Conservation (phyloP, 2,113 vertebrate genomes). For the Calyptomena viridis region DNA sequence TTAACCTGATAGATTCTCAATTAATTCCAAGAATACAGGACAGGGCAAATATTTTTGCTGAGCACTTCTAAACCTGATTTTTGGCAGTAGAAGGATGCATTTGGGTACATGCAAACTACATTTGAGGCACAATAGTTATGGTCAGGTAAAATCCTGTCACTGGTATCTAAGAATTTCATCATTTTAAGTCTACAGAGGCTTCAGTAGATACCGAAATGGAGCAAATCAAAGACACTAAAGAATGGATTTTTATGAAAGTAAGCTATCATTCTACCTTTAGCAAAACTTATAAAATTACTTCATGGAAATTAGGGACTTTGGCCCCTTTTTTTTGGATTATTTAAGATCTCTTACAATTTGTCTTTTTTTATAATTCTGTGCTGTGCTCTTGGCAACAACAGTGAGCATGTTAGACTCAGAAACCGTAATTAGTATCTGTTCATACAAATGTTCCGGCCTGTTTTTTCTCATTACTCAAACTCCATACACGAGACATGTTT, state of each 20-base stretch:
- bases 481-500: conserved; percentile 24
- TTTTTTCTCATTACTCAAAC: conserved; percentile 62
- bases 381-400: background rate
- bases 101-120: background rate
- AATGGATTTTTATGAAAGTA: background rate
- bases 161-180: background rate
- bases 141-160: background rate
- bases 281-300: background rate
- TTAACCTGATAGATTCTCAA: background rate
- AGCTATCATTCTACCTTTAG: background rate
- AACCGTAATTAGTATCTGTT: conserved; percentile 32
- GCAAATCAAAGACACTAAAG: background rate
- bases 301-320: background rate
- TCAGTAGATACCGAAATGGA: background rate
- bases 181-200: background rate
- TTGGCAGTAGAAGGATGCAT: background rate
- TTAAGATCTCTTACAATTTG: background rate
- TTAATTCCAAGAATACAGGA: background rate
- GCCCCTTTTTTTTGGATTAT: background rate
- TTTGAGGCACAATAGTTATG: background rate
- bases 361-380: background rate
- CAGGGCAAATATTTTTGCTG: background rate
- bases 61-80: background rate
- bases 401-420: background rate
- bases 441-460: conserved; percentile 38